Conservation (phyloP, 2,113 vertebrate species). For the Rhynchomys soricoides region DNA sequence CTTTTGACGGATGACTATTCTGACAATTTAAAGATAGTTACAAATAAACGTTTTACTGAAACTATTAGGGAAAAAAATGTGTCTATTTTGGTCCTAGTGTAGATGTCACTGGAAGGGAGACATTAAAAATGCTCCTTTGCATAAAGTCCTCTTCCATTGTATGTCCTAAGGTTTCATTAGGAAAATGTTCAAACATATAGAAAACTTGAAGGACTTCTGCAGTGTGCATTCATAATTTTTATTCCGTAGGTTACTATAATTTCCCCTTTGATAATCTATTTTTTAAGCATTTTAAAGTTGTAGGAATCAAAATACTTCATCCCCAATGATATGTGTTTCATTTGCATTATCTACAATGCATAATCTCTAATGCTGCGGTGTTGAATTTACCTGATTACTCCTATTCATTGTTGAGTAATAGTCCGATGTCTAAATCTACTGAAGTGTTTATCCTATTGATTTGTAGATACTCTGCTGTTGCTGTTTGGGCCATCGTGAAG, state of each 20-base stretch:
- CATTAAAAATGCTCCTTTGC: conserved; percentile 28
- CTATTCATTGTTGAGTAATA: conserved; percentile 1
- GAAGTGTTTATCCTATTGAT: neutral
- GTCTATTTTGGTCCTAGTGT: conserved; percentile 16
- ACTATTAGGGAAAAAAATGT: conserved; percentile 5
- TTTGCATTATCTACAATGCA: neutral
- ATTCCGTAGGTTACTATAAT: neutral
- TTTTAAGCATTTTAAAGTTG: conserved; percentile 24
- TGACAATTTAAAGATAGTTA: conserved; percentile 1
- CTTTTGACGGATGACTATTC: conserved; percentile 1
- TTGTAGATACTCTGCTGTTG: neutral
- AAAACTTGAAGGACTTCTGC: neutral
- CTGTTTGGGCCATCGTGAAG: neutral
- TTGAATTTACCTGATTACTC: neutral
- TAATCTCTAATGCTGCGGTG: neutral
- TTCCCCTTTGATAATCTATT: neutral
- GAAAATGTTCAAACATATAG: neutral
- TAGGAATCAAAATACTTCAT: neutral
- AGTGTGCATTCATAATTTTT: neutral
- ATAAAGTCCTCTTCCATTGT: neutral
- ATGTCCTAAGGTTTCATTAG: neutral
- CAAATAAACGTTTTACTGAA: conserved; percentile 28
- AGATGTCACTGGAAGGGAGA: neutral
- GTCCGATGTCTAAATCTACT: neutral
- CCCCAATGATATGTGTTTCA: neutral